phyloP scores from a whole-genome alignment of 2,888 invertebrate species.

The Cerceris ruficornis region DNA sequence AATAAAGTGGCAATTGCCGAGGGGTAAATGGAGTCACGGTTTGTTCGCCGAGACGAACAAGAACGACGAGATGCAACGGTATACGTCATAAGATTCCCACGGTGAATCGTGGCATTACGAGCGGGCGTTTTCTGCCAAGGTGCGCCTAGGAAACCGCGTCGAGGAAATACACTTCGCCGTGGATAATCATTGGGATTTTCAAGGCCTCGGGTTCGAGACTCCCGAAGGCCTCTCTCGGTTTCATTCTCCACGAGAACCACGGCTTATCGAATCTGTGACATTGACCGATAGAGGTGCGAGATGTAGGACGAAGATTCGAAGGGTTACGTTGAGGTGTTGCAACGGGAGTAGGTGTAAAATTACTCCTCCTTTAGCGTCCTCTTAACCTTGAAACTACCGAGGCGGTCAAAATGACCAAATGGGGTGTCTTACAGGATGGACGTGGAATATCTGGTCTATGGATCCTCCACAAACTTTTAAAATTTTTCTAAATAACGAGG shows the following conservation, averaged over 20 bases:
- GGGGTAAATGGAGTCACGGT: constrained; percentile 62
- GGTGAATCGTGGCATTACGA: constrained; percentile 55
- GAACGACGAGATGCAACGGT: constrained; percentile 66
- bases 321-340: too few species aligned
- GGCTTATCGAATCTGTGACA: too few species aligned
- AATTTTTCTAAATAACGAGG: too few species aligned
- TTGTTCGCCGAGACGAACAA: constrained; percentile 58
- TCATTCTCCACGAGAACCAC: neutral
- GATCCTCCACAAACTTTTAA: too few species aligned
- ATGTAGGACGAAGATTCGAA: too few species aligned
- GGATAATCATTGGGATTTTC: constrained; percentile 43
- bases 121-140: constrained; percentile 24
- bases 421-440: too few species aligned
- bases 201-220: neutral
- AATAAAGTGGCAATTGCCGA: constrained; percentile 40
- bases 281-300: too few species aligned
- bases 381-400: too few species aligned
- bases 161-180: constrained; percentile 45
- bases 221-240: neutral
- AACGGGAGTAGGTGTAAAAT: too few species aligned
- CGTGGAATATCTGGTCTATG: too few species aligned
- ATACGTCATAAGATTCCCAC: constrained; percentile 70
- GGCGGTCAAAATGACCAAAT: too few species aligned
- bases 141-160: constrained; percentile 49
- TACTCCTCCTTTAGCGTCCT: too few species aligned